Evolutionary conservation across 1,140 invertebrate species (phyloP).

Genomic region (Papilio dardanus): DNA sequence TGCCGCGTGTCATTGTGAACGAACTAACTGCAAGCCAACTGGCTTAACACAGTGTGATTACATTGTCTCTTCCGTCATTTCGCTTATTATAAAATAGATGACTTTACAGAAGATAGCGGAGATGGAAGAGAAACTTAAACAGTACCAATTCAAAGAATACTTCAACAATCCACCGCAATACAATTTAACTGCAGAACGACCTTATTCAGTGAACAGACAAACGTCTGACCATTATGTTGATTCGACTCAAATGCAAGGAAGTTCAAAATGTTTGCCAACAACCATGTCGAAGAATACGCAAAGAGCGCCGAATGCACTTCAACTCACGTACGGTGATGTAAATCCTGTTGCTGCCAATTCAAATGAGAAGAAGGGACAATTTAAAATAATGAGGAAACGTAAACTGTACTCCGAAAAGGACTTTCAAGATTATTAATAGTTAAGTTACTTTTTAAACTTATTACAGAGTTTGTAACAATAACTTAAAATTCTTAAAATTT

Average conservation of each 20-base stretch:
- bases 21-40: not conserved
- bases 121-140: constrained; percentile 74
- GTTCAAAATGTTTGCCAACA: constrained; percentile 42
- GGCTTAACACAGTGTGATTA: not conserved
- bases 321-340: constrained; percentile 63
- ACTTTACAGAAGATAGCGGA: constrained; percentile 62
- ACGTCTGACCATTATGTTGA: constrained; percentile 44
- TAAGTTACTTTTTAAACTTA: constrained; percentile 15
- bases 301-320: constrained; percentile 51
- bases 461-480: too few species aligned
- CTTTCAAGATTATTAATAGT: constrained; percentile 64
- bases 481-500: not conserved
- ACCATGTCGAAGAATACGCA: constrained; percentile 41
- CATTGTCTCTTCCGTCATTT: not conserved
- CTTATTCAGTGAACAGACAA: constrained; percentile 64
- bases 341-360: constrained; percentile 42
- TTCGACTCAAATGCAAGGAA: constrained; percentile 42
- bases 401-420: constrained; percentile 75
- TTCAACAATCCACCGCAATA: constrained; percentile 64
- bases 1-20: not conserved
- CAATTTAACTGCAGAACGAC: constrained; percentile 65
- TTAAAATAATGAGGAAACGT: constrained; percentile 73
- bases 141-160: constrained; percentile 75
- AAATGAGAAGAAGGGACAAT: constrained; percentile 70
- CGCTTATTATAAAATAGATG: constrained; percentile 20